Conservation (phyloP, 2,888 invertebrate species). For the Leptura quadrifasciata region DNA sequence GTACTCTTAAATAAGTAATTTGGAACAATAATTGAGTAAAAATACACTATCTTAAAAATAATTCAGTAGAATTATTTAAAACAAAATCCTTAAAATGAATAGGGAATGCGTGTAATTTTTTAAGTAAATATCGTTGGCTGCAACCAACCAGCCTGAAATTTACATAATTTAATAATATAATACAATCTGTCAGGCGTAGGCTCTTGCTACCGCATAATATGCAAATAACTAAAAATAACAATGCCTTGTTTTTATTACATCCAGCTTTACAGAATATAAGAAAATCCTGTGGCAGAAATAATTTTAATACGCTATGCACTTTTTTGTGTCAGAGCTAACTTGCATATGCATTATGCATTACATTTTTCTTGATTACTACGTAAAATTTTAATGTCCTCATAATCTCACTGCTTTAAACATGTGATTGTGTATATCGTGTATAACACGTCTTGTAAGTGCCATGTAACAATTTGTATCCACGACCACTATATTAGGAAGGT, state of each 20-base stretch:
- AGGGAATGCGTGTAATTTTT: conserved; percentile 16
- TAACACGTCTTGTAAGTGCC: too few species aligned
- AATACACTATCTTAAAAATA: neutral
- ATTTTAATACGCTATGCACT: conserved; percentile 11
- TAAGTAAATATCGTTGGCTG: conserved; percentile 33
- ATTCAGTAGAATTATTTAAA: neutral
- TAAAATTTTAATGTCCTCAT: too few species aligned
- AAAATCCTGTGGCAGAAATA: conserved; percentile 20
- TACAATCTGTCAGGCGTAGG: conserved; percentile 57
- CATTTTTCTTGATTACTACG: too few species aligned
- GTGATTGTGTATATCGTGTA: too few species aligned
- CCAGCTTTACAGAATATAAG: conserved; percentile 21
- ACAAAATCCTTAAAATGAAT: conserved; percentile 13
- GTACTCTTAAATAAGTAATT: too few species aligned
- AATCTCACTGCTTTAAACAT: too few species aligned
- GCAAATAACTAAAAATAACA: conserved; percentile 58
- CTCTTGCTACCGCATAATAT: conserved; percentile 58
- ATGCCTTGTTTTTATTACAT: conserved; percentile 49
- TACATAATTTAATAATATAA: conserved; percentile 62
- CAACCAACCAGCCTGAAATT: conserved; percentile 42
- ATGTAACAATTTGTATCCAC: too few species aligned
- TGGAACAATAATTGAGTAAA: too few species aligned
- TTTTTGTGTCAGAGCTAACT: neutral
- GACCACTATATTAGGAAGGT: too few species aligned
- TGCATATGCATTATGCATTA: neutral